Base-by-base conservation (phyloP, 2,113 vertebrate genomes). In the Rhegmatorhina hoffmannsi region DNA sequence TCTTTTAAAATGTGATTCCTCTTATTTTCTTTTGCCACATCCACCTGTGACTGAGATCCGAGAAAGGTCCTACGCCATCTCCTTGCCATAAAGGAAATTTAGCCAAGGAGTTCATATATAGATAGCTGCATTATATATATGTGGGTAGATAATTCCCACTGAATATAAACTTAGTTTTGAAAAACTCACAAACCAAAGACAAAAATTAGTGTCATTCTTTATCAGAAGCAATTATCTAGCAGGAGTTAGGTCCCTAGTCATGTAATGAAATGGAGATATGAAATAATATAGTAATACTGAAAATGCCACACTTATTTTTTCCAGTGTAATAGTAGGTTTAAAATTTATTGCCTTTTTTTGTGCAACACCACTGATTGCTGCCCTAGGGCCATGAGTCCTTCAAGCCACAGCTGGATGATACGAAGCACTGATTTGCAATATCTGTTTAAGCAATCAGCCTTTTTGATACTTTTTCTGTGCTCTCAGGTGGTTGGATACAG, bases 401-500 rank as follows among this genome's bases (percentile, higher is more conserved):
- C 64, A 72, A 56, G 58, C 31, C 11, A 21, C 29, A 69, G 69
- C 11, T 62, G 60, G n/a, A 20, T 13, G 38, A 16, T 29, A 50
- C 0, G 1, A 89, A 87, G 28, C 4, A 1, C 15, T 92, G 17
- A 21, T 24, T 55, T 52, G 44, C 52, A 52, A 40, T 10, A 67
- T 4, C 44, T 33, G 40, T 13, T 43, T 43, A 60, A 60, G 44
- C 34, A 34, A 28, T 38, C 20, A 13, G 36, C 44, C 17, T n/a
- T 49, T 75, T 40, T 18, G 17, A 84, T 28, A 29, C 31, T 31
- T 55, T 66, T 69, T 66, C 49, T 52, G 8, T 33, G 21, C n/a
- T 60, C 26, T 24, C 21, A 33, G 34, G 40, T 11, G 24, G 25
- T 4, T 1, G 0, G n/a, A 58, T 47, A 46, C 3, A 12, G 53